Base-by-base conservation (phyloP, 2,888 invertebrate genomes). In the Deilephila porcellus region DNA sequence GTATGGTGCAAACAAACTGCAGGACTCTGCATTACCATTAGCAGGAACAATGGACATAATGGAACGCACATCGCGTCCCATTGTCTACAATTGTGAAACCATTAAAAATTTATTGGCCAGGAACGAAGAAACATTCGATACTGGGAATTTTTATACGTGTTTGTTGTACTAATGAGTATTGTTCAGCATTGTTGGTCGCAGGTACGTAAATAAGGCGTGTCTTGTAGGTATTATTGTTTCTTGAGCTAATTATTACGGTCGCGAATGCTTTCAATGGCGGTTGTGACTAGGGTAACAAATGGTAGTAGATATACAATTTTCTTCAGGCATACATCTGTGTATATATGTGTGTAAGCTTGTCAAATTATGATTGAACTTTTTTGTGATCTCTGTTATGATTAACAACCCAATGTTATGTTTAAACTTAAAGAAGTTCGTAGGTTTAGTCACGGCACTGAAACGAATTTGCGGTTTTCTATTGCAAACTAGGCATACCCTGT, bases 51-150 rank as follows among this genome's bases (percentile, higher is more conserved):
- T 88, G 84, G 83, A 80, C 78, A 89, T 86, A 89, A 88, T 78
- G 75, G 77, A 64, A 76, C 73, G 87, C 87, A 81, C 85, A 86
- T 84, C 85, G 82, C 75, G 71, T 74, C 73, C 80, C 84, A 85
- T 93, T 93, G 92, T 93, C 92, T 90, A 86, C 83, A 77, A 84
- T 83, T 84, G 85, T 87, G 67, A 89, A 90, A 92, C 92, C 93
- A 93, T 93, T 93, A 73, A 92, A 88, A 91, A 76, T 80, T 92
- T 91, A 91, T 91, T 88, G 87, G 84, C 85, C 81, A 73, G 79
- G 78, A 79, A 74, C 77, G 80, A 74, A 80, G 83, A 84, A 85
- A 88, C 80, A 83, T 90, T 86, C 82, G 80, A 78, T 91, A 91
- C 90, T 81, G n/a, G 81, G 92, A 93, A 91, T 84, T 85, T 72